These are phyloP conservation scores for Meteorus sp. DNA, from an alignment of 1,140 invertebrate genomes.

Conservation along the genomic window DNA sequence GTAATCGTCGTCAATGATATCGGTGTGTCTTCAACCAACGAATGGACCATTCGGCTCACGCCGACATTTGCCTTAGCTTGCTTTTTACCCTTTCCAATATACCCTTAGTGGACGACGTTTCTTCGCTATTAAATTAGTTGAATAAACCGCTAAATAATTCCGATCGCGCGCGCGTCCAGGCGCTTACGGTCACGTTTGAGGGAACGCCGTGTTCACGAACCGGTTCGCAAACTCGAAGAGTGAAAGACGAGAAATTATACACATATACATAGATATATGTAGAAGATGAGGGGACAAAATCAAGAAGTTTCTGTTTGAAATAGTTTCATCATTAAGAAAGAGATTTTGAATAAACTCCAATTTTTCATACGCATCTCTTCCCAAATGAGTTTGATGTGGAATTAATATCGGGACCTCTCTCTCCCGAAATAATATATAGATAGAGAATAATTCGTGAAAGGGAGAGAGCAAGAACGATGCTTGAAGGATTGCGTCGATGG, in stretches of 20 bases:
- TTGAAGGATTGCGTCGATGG: neutral
- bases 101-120: no score
- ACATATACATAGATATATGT: slow-evolving; percentile 15
- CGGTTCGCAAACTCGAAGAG: slow-evolving; percentile 30
- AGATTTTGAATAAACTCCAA: no score
- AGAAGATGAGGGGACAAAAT: slow-evolving; percentile 6
- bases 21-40: slow-evolving; percentile 6
- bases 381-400: no score
- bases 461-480: no score
- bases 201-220: slow-evolving; percentile 35
- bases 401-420: no score
- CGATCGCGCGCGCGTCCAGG: slow-evolving; percentile 23
- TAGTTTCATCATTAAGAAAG: no score
- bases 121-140: slow-evolving; percentile 39
- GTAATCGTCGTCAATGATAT: slow-evolving; percentile 45
- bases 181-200: slow-evolving; percentile 32
- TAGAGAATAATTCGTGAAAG: no score
- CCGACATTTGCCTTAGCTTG: slow-evolving; percentile 29
- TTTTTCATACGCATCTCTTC: no score
- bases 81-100: slow-evolving; percentile 25
- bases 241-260: slow-evolving; percentile 3
- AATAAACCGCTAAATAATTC: slow-evolving; percentile 41
- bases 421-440: no score
- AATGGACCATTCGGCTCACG: slow-evolving; percentile 18
- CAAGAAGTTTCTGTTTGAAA: neutral